Percentiles rank a stretch among this genome's conserved stretches.
phyloP scores from a whole-genome alignment of 37 sponge, comb jelly and placozoan species.

The Bolinopsis microptera region DNA sequence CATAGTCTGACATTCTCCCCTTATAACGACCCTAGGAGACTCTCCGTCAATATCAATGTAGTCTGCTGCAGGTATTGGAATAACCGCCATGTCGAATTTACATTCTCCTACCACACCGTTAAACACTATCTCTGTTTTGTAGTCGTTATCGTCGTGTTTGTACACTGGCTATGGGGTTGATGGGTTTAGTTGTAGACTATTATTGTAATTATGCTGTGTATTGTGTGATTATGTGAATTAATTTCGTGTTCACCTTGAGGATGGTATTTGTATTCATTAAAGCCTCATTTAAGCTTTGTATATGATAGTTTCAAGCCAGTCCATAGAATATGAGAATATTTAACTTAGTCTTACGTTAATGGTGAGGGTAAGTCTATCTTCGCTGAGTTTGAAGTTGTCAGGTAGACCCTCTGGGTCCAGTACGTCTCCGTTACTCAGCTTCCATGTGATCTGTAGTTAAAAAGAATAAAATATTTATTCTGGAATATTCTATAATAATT shows the following conservation, averaged over 20 bases:
- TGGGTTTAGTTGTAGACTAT: no score
- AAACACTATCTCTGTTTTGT: conserved; percentile 17
- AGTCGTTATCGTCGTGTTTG: neutral
- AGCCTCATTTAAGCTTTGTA: no score
- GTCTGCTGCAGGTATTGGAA: neutral
- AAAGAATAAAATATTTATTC: neutral
- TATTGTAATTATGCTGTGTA: no score
- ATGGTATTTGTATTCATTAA: no score
- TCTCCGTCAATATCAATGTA: conserved; percentile 48
- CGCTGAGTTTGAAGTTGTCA: conserved; percentile 34
- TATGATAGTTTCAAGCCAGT: no score
- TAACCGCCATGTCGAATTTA: neutral
- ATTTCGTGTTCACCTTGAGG: no score
- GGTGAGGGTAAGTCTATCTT: conserved; percentile 35
- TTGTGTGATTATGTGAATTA: no score
- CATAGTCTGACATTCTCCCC: conserved; percentile 32
- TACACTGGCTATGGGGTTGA: neutral
- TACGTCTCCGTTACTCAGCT: neutral
- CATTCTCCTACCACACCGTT: conserved; percentile 36
- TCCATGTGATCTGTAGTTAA: conserved; percentile 17
- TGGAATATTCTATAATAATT: no score
- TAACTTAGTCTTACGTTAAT: neutral
- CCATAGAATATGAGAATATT: no score
- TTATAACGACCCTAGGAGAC: neutral
- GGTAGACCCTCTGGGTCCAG: neutral